phyloP scores from a whole-genome alignment of 2,113 vertebrate genomes.

The Trematomus loennbergii region DNA sequence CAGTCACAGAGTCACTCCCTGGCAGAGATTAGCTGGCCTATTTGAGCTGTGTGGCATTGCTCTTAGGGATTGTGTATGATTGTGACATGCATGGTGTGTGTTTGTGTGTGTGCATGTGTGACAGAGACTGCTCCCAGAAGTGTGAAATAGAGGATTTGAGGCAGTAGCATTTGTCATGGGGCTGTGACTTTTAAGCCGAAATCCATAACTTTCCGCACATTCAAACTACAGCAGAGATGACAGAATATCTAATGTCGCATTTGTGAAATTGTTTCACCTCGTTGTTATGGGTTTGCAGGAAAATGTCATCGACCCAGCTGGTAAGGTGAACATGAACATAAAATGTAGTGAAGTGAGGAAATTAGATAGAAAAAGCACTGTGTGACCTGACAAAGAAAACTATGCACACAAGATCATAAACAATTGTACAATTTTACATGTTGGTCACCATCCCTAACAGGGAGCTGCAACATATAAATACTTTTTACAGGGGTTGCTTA shows the following conservation, averaged over 20 bases:
- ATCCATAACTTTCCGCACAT: constrained; percentile 61
- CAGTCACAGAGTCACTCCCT: constrained; percentile 48
- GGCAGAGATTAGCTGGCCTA: constrained; percentile 77
- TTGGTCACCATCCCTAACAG: not conserved
- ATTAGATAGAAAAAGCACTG: not conserved
- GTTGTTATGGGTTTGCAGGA: constrained; percentile 2
- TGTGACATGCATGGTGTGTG: constrained; percentile 46
- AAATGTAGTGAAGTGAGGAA: not conserved
- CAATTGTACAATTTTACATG: not conserved
- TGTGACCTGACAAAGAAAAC: no score
- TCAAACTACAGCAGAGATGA: constrained; percentile 53
- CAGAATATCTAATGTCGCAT: constrained; percentile 30
- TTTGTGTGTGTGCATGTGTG: constrained; percentile 36
- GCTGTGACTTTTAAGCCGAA: constrained; percentile 66
- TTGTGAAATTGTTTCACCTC: constrained; percentile 35
- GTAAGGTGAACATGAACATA: constrained; percentile 1
- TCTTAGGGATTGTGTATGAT: constrained; percentile 67
- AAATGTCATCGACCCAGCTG: not conserved
- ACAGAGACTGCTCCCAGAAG: constrained; percentile 51
- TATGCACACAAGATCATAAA: not conserved
- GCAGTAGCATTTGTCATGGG: constrained; percentile 69
- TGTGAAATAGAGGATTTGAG: constrained; percentile 75
- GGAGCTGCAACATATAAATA: not conserved
- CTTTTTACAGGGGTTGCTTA: no score
- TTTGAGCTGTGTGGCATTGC: constrained; percentile 73